Conservation (phyloP, 2,797 vertebrate species). For the Myiotriccus ornatus region DNA sequence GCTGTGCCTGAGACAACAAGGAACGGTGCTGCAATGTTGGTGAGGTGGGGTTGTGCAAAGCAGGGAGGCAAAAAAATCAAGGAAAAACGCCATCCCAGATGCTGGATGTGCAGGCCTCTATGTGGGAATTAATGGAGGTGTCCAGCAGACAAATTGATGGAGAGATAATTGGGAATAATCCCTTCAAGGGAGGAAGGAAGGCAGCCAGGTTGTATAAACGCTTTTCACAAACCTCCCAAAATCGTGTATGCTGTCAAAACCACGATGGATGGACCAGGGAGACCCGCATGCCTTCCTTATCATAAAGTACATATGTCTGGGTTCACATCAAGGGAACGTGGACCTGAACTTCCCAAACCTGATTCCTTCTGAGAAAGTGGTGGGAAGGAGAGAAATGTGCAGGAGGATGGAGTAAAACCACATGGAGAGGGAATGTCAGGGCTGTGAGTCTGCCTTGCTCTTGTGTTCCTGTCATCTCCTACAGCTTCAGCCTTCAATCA, state of each 20-base stretch:
- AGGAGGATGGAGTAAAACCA: neutral
- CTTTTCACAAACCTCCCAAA: neutral
- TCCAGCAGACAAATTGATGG: constrained; percentile 6
- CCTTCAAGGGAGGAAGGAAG: neutral
- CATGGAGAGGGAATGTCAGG: neutral
- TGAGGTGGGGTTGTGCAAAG: neutral
- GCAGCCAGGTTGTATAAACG: neutral
- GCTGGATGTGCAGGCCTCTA: neutral
- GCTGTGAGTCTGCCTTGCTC: neutral
- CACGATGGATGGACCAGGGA: neutral
- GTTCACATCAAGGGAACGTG: neutral
- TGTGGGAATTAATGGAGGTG: neutral
- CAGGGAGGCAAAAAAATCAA: neutral
- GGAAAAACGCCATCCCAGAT: neutral
- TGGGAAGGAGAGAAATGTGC: neutral
- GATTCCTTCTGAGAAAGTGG: neutral
- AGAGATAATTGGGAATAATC: neutral
- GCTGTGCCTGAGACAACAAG: neutral
- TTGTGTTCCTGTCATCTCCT: neutral
- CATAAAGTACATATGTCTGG: neutral
- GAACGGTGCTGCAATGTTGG: neutral
- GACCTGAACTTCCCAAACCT: neutral
- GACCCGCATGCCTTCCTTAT: neutral
- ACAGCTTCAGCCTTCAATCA: neutral
- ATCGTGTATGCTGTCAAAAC: neutral